phyloP scores from a whole-genome alignment of 2,888 invertebrate genomes.

The Volucella bombylans region DNA sequence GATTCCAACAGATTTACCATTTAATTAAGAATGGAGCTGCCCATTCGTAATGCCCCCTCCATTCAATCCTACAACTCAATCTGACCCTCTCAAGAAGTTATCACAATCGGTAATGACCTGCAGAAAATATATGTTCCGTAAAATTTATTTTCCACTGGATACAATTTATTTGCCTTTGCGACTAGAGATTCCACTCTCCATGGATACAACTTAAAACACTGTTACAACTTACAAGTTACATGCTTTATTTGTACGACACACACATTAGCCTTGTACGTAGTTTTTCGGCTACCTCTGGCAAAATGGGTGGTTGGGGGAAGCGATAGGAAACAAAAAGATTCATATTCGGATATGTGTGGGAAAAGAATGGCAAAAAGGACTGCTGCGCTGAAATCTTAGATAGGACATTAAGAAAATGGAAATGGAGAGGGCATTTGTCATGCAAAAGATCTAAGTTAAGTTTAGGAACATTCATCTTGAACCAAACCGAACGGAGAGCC shows the following conservation, averaged over 20 bases:
- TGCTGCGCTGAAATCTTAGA: neutral
- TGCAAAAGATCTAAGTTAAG: neutral
- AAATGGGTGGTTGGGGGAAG: neutral
- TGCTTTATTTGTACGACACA: neutral
- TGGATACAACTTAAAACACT: neutral
- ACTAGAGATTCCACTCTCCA: neutral
- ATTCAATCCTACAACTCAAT: neutral
- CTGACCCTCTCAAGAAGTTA: conserved; percentile 9
- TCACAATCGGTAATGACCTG: conserved; percentile 18
- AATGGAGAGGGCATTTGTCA: conserved; percentile 20
- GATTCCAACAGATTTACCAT: no score
- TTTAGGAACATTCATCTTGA: conserved; percentile 10
- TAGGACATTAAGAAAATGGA: neutral
- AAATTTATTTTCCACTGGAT: conserved; percentile 14
- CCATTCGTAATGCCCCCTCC: no score
- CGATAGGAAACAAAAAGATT: neutral
- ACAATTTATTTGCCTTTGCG: conserved; percentile 20
- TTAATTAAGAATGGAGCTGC: neutral
- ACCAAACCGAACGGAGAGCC: neutral
- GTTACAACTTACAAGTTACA: neutral
- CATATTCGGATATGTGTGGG: conserved; percentile 10
- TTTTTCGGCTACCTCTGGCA: neutral
- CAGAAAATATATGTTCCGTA: conserved; percentile 14
- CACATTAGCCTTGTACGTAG: neutral
- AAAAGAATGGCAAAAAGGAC: conserved; percentile 1